These are phyloP conservation scores for Rhabdophis nuchalis DNA, from an alignment of 2,797 vertebrate genomes.

Conservation along the genomic window DNA sequence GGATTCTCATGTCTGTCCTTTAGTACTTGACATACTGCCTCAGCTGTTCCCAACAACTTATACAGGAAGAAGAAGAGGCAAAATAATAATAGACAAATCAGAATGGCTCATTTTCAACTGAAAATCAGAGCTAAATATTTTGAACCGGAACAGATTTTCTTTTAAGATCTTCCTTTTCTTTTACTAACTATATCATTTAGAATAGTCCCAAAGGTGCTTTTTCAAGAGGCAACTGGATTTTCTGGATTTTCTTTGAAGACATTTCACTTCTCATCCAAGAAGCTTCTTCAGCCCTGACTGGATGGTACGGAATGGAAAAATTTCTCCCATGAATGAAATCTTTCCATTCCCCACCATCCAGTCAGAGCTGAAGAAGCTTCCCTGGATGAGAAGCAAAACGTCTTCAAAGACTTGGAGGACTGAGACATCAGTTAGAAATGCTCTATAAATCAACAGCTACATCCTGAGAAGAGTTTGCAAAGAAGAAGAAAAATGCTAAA, in stretches of 20 bases:
- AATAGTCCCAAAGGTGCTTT: not conserved
- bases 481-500: not conserved
- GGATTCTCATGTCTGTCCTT: not conserved
- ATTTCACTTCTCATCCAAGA: too few species aligned
- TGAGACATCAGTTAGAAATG: slow-evolving; percentile 15
- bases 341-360: too few species aligned
- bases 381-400: too few species aligned
- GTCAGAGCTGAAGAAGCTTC: too few species aligned
- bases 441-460: slow-evolving; percentile 43
- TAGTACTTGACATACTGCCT: not conserved
- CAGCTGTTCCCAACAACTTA: not conserved
- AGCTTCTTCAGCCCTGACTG: too few species aligned
- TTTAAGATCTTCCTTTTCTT: not conserved
- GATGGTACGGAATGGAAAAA: too few species aligned
- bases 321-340: too few species aligned
- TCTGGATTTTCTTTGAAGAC: too few species aligned
- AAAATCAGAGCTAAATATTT: not conserved
- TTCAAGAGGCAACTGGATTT: too few species aligned
- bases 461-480: not conserved
- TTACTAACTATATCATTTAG: not conserved
- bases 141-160: not conserved
- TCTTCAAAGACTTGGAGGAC: too few species aligned
- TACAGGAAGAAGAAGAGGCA: not conserved
- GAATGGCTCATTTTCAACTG: not conserved
- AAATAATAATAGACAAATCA: not conserved